These are phyloP conservation scores for Micrasema longulum DNA, from an alignment of 1,140 invertebrate species.

Conservation along the genomic window DNA sequence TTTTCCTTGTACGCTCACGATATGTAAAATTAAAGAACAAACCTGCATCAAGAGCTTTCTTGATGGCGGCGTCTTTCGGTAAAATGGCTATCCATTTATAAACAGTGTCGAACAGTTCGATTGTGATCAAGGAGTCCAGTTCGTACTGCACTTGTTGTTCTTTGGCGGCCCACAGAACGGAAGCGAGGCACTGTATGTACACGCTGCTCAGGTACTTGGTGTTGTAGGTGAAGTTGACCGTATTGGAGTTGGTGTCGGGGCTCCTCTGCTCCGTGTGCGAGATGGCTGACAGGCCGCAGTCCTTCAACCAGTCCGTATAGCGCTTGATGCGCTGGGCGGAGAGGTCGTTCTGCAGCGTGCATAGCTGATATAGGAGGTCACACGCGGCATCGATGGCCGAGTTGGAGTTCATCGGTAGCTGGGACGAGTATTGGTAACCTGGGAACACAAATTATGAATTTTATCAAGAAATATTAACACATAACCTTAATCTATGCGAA, in stretches of 20 bases:
- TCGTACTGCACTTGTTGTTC: constrained; percentile 72
- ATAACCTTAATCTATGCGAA: too few relatives aligned
- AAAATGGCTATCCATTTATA: constrained; percentile 82
- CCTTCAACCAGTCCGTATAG: constrained; percentile 59
- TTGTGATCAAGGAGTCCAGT: constrained; percentile 74
- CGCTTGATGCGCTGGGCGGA: constrained; percentile 59
- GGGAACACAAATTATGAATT: too few relatives aligned
- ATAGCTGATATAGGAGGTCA: constrained; percentile 83
- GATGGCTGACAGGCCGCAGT: constrained; percentile 46
- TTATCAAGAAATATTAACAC: too few relatives aligned
- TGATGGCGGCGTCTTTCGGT: constrained; percentile 76
- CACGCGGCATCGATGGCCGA: constrained; percentile 78
- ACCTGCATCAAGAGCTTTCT: constrained; percentile 79
- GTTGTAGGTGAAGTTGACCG: constrained; percentile 29
- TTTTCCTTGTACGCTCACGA: too few relatives aligned
- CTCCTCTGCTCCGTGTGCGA: constrained; percentile 27
- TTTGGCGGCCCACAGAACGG: constrained; percentile 85
- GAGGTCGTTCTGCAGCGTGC: constrained; percentile 69
- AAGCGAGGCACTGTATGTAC: constrained; percentile 73
- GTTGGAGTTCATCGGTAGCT: constrained; percentile 51
- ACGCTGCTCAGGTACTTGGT: constrained; percentile 53
- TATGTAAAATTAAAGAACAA: constrained; percentile 44
- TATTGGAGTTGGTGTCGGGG: constrained; percentile 3
- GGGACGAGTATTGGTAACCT: constrained; percentile 59
- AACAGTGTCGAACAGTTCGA: constrained; percentile 78